These are phyloP conservation scores for Isaurus tuberculatus DNA, from an alignment of 92 coral and sea anemone genomes.

Conservation along the genomic window DNA sequence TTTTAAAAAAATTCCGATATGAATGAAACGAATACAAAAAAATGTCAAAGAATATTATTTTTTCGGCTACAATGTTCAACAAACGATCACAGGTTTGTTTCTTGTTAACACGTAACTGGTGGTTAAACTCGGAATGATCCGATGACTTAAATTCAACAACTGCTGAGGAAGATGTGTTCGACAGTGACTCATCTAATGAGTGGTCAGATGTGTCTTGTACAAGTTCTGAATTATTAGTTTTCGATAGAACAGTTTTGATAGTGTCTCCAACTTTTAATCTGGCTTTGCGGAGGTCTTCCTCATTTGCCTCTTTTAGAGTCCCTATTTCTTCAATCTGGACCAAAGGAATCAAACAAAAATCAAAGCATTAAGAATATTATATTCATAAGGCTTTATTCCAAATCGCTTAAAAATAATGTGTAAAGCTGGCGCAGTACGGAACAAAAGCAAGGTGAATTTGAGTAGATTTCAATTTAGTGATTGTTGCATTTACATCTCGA, in stretches of 20 bases:
- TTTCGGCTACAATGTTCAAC: neutral
- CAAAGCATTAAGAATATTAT: neutral
- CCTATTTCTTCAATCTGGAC: constrained; percentile 46
- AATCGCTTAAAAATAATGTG: too few species aligned
- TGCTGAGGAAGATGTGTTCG: neutral
- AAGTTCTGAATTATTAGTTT: neutral
- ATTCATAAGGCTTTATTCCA: too few species aligned
- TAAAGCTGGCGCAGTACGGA: neutral
- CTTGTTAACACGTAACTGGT: neutral
- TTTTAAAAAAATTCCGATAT: neutral
- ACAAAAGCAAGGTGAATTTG: too few species aligned
- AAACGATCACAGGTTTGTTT: neutral
- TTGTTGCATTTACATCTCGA: neutral
- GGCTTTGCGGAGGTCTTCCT: constrained; percentile 42
- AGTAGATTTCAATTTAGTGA: neutral
- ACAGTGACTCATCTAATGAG: neutral
- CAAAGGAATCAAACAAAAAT: constrained; percentile 10
- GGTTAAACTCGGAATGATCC: neutral
- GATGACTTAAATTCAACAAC: neutral
- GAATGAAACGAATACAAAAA: neutral
- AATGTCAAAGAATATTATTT: neutral
- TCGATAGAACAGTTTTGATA: constrained; percentile 12
- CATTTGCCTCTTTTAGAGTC: constrained; percentile 33
- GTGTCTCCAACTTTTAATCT: constrained; percentile 53
- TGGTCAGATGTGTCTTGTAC: neutral